Base-by-base conservation (phyloP, 2,888 invertebrate species). In the Rhyacophila evoluta region DNA sequence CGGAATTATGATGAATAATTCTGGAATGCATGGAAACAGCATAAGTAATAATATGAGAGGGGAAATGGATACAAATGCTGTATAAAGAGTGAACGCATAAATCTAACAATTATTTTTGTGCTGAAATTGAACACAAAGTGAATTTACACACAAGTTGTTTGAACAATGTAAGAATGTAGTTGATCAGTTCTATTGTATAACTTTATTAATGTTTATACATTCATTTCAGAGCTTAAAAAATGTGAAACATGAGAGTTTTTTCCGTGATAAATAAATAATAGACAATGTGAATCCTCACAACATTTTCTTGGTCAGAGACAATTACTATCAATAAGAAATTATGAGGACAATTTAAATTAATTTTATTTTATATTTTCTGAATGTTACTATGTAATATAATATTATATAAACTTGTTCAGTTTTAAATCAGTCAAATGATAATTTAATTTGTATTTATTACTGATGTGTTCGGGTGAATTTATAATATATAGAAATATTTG, bases 31-130 rank as follows among this genome's bases (percentile, higher is more conserved):
- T 8, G 69, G 71, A 11, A 55, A 33, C 27, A 74, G 71, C 19
- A 73, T 74, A 4, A 55, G 55, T 55, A 55, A 55, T 19, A 81
- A 74, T 25, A 79, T 79, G 74, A 74, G 82, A 36, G 82, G 82
- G n/a, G 82, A 82, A 79, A 80, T 80, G 39, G 82, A 82, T 77
- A 82, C 82, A n/a, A 82, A 82, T 67, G 82, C 82, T 1, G 82
- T 82, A 36, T 82, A 81, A 81, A 71, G 19, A 28, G 25, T 36
- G 36, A 29, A 10, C 11, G 8, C 11, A 25, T 15, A 25, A 33
- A 70, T 28, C n/a, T n/a, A n/a, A 28, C 29, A 29, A 72, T 11
- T 38, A 5, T 1, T 19, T 55, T 19, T 25, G 55, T 55, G 55
- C 10, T 25, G 0, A 55, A 25, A 1, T 25, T 19, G 19, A n/a